phyloP scores from a whole-genome alignment of 2,797 vertebrate genomes.

The Lagodon rhomboides region DNA sequence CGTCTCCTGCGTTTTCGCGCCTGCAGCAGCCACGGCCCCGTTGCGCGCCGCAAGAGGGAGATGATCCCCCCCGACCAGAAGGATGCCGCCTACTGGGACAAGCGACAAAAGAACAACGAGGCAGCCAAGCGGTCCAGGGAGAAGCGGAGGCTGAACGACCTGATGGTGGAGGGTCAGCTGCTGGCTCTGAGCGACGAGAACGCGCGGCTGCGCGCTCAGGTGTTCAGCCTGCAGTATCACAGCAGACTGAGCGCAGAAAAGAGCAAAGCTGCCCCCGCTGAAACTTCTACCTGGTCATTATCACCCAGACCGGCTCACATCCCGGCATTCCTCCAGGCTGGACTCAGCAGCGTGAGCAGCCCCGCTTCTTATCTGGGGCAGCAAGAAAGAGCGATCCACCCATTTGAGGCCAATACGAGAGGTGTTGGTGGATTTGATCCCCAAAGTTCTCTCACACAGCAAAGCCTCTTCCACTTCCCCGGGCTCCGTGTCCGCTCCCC shows the following conservation, averaged over 20 bases:
- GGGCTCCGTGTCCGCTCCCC: constrained; percentile 19
- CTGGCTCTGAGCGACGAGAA: constrained; percentile 83
- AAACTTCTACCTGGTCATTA: not conserved
- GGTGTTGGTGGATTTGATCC: constrained; percentile 12
- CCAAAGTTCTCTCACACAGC: constrained; percentile 4
- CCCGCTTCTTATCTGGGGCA: constrained; percentile 14
- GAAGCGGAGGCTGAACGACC: constrained; percentile 81
- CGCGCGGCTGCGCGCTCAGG: constrained; percentile 71
- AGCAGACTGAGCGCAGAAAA: constrained; percentile 36
- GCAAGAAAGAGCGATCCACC: constrained; percentile 14
- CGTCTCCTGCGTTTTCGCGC: constrained; percentile 60
- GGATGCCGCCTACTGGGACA: constrained; percentile 92
- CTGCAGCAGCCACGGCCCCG: constrained; percentile 36
- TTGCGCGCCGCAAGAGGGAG: constrained; percentile 76
- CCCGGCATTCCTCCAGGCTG: constrained; percentile 47
- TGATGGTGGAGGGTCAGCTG: constrained; percentile 81
- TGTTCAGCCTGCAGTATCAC: constrained; percentile 75
- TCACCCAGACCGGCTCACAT: not conserved
- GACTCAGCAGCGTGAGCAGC: constrained; percentile 7
- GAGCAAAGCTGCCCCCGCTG: not conserved
- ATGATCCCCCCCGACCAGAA: constrained; percentile 86
- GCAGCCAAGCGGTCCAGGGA: constrained; percentile 92
- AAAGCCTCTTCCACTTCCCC: constrained; percentile 10
- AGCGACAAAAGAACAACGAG: constrained; percentile 92
- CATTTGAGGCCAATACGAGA: not conserved